Evolutionary conservation across 2,888 invertebrate species (phyloP), one percentile per base, ranked within the genome.

Genomic region (Melikaiella ostensackeni): DNA sequence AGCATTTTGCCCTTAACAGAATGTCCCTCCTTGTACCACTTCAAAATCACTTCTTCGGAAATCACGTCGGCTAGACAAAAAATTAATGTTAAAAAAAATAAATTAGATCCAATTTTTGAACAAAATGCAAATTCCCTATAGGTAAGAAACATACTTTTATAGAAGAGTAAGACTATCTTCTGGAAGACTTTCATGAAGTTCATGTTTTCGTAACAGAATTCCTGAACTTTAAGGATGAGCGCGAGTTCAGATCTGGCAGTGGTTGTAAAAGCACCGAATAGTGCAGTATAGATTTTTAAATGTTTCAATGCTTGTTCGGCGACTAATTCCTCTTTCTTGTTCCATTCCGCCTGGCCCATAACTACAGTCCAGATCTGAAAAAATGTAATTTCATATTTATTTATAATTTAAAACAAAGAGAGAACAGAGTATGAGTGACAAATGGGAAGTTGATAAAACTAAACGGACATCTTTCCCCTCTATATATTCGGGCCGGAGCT

Each of bases 161-260:
- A 99, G 93, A 98, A 96, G 91, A 98, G 95, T 92, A 98, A 95
- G 88, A 99, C 96, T 89, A 99, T 98, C 93, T 98, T 98, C 92
- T 97, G 97, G 95, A 99, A 99, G 92, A 97, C 97, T 92, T 98
- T 97, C 97, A 99, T 98, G 92, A 99, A 99, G 92, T 97, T 97
- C 98, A 98, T 98, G 93, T 99, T 98, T 92, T 98, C 98, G 92
- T 99, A 99, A 93, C 98, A 99, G 92, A 97, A 99, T 91, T 99
- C 98, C 92, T 99, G 99, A 87, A 98, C 97, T 93, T 98, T 97
- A 84, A 97, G 93, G 89, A 99, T 94, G 84, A 99, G 94, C 79
- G 96, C 96, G 88, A 98, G 94, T 92, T 99, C 98, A 66, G 98
- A 96, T 88, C 96, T 96, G 82, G 96, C 96, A 82, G 95, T 95